Percentiles rank a stretch among this genome's conserved stretches.
These are phyloP conservation scores for Valencia hispanica DNA, from an alignment of 2,797 vertebrate species.

Conservation along the genomic window DNA sequence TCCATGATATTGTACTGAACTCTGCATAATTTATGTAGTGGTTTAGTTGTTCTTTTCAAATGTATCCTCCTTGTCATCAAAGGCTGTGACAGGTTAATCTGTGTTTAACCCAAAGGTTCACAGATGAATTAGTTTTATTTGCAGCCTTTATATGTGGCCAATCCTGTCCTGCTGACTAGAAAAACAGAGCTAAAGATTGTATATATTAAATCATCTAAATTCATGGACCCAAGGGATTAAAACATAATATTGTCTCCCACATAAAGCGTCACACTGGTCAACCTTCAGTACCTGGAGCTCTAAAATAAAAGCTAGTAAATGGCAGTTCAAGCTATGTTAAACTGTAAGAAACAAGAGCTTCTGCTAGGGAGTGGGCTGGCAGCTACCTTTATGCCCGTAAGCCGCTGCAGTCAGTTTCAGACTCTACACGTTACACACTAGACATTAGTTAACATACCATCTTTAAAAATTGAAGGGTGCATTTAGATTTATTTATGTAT, in stretches of 20 bases:
- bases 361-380: too few relatives aligned
- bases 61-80: neutral
- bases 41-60: neutral
- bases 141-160: neutral
- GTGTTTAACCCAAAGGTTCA: neutral
- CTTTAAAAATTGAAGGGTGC: too few relatives aligned
- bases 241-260: neutral
- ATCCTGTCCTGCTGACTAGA: neutral
- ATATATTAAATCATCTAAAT: too few relatives aligned
- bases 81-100: neutral
- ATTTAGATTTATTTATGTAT: too few relatives aligned
- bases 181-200: too few relatives aligned
- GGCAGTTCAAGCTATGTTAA: too few relatives aligned
- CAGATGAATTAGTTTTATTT: neutral
- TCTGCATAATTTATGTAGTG: neutral
- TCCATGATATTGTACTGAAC: neutral
- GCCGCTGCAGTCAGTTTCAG: too few relatives aligned
- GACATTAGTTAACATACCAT: too few relatives aligned
- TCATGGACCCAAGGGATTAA: neutral
- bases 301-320: too few relatives aligned
- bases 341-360: too few relatives aligned
- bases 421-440: too few relatives aligned
- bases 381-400: too few relatives aligned
- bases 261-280: neutral
- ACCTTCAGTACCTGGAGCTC: neutral